phyloP scores from a whole-genome alignment of 1,140 invertebrate species.

The Cheumatopsyche charites region DNA sequence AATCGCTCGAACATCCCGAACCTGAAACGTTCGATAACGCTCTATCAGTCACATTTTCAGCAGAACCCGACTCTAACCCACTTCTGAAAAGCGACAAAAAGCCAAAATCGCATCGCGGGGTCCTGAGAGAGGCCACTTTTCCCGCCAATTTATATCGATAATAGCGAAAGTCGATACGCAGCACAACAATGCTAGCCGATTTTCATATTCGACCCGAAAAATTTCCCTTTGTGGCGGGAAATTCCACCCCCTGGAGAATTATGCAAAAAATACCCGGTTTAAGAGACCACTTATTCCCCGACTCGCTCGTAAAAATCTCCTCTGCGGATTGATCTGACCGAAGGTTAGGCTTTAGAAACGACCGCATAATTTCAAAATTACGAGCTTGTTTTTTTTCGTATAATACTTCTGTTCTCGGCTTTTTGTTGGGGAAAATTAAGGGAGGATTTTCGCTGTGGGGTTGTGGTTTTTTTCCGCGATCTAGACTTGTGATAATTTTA shows the following conservation, averaged over 20 bases:
- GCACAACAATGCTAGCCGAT: neutral
- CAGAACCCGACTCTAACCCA: too few species aligned
- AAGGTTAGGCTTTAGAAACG: neutral
- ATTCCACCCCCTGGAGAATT: conserved; percentile 11
- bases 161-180: too few species aligned
- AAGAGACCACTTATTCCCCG: conserved; percentile 23
- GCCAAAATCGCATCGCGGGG: neutral
- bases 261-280: conserved; percentile 21
- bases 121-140: neutral
- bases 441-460: neutral
- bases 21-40: too few species aligned
- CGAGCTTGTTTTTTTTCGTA: neutral
- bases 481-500: neutral
- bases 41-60: too few species aligned
- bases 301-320: conserved; percentile 21
- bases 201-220: conserved; percentile 6
- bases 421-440: too few species aligned
- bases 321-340: conserved; percentile 16
- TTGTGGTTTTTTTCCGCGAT: neutral
- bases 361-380: conserved; percentile 20
- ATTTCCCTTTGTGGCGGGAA: conserved; percentile 11
- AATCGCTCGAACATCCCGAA: too few species aligned
- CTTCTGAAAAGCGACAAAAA: too few species aligned
- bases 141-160: neutral
- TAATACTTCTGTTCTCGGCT: too few species aligned